Base-by-base conservation (phyloP, 2,113 vertebrate species). In the Pomatorhinus ruficollis region DNA sequence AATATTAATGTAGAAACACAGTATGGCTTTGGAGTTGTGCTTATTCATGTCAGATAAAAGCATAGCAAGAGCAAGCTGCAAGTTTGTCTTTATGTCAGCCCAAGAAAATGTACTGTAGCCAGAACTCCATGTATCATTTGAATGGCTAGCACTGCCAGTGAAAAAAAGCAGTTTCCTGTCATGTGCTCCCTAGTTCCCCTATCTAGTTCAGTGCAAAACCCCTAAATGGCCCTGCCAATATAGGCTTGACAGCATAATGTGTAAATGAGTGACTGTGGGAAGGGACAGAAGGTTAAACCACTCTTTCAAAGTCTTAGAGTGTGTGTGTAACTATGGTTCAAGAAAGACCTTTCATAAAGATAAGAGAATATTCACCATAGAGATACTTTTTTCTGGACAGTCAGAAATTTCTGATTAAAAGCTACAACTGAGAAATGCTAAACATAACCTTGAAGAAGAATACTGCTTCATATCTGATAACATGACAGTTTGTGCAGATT, bases 391-490 rank as follows among this genome's bases (percentile, higher is more conserved):
- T 74, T 77, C 50, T 81, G 59, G 86, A 83, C 50, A 90, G 50
- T 8, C 52, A 63, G 68, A 57, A 47, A 47, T 92, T 92, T 95
- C 64, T 81, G 47, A 81, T 83, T 65, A 74, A 89, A 95, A 83
- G 21, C 42, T 83, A 31, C 39, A 11, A 31, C 59, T 89, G 60
- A 93, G 70, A 93, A 65, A 49, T 49, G 20, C 20, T 83, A 74
- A 86, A 69, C 33, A 39, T 83, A 83, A 94, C 76, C 95, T 93
- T 93, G 89, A 95, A 77, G 35, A 80, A 39, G 33, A 83, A 12
- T 42, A 44, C 39, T 54, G 72, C 83, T 81, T 80, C 52, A 10
- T 59, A 89, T 78, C 87, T 94, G 80, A 75, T 87, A 91, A 35
- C 3, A 10, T 16, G 49, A 39, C 2, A 5, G 23, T 47, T 66